Base-by-base conservation (phyloP, 2,113 vertebrate species). In the Myodes glareolus region DNA sequence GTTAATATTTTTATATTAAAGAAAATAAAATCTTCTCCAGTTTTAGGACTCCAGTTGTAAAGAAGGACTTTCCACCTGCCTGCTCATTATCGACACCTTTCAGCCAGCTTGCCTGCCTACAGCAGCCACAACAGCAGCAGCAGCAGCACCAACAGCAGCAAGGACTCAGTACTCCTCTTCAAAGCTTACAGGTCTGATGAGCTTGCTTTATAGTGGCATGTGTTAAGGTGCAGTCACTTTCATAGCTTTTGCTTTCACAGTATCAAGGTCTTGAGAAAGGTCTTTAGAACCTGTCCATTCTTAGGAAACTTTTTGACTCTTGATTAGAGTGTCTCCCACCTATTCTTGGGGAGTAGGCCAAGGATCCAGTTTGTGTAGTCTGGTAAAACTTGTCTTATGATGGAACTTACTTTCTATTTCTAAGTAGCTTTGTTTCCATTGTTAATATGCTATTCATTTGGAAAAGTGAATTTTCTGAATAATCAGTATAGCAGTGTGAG, bases 11-110 rank as follows among this genome's bases (percentile, higher is more conserved):
- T 97, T 95, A 77, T 68, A 77, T 86, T 80, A 67, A 55, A 47
- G 72, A 70, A 13, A 47, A 91, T n/a, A 61, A 61, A 50, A 92
- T 94, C 63, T 94, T 70, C 97, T 76, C 45, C 87, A 99, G 99
- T 98, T 99, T 99, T 97, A 98, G 99, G 95, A 99, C 99, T 2
- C 99, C 99, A 42, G 97, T 99, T 73, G 97, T 99, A 76, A 99
- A 99, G 97, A 98, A 98, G 88, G 97, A 96, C 33, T 97, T 98
- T 47, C 93, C 96, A 61, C 91, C 98, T 39, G 97, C 97, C 90
- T 97, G 97, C 88, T 98, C 98, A 3, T 97, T 98, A 58, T 99
- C 99, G 90, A 98, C 99, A 95, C 98, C 99, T 12, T 99, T 98
- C 92, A 98, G 96, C 97, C 98, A 98, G 13, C 58, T 96, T 7